Conservation (phyloP, 2,888 invertebrate species). For the Meiosimyza decipiens region DNA sequence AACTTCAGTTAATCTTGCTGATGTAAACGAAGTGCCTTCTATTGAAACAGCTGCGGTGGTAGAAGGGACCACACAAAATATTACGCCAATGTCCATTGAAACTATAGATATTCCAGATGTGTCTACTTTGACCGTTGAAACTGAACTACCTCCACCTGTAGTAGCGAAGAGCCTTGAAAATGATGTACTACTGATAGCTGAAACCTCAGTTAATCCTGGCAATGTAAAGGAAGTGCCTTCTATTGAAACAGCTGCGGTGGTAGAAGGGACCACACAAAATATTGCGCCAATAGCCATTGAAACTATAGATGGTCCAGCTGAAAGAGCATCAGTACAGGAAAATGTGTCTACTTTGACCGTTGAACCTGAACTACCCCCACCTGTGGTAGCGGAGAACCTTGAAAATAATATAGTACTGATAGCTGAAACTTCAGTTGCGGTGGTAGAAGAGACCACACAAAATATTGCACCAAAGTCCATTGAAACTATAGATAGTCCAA, state of each 20-base stretch:
- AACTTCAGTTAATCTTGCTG: background rate
- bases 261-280: background rate
- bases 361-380: background rate
- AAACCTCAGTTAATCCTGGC: background rate
- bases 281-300: no score
- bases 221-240: no score
- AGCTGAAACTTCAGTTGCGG: background rate
- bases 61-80: background rate
- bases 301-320: background rate
- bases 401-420: no score
- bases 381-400: background rate
- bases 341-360: background rate
- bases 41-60: background rate
- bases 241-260: background rate
- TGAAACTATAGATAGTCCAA: no score
- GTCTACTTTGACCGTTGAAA: background rate
- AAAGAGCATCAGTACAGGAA: background rate
- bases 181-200: background rate
- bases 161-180: background rate
- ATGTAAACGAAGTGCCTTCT: background rate
- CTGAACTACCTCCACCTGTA: background rate
- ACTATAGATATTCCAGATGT: background rate
- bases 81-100: background rate
- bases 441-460: no score
- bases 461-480: no score